Evolutionary conservation across 2,888 invertebrate genomes (phyloP), one percentile per base, ranked within the genome.

Genomic region (Eudemis profundana): DNA sequence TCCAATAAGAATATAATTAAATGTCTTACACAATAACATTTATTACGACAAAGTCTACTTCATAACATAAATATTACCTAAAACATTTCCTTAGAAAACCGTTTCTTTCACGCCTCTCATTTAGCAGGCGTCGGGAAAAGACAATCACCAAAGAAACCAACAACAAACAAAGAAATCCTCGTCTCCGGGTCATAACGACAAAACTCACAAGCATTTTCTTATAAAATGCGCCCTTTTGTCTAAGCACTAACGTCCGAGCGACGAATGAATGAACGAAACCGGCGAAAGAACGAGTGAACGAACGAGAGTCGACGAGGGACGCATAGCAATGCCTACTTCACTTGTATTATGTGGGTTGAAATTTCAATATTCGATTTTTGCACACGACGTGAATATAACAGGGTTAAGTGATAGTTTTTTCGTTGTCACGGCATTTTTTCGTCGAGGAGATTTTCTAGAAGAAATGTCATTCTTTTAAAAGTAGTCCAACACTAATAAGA

Each of bases 341-440:
- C 51, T n/a, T 60, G 65, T 27, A 40, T 60, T 53, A 53, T 65
- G 50, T 47, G 59, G 46, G 27, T 46, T 47, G 38, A 40, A 47
- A 53, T 60, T 53, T 60, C 53, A 65, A 65, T 65, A 65, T 60
- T 60, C 46, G 51, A 65, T 47, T 40, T 46, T 60, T 59, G 19
- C 46, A 65, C 65, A 53, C 21, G 59, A 59, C 5, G 19, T 59
- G 64, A 59, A 59, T 59, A 57, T 63, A 63, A 36, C 50, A 40
- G 42, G 36, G 14, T 15, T 17, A 12, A 12, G 15, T 21, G n/a
- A 38, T 15, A 15, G 23, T 38, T 38, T 21, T 38, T 38, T 2
- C 4, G 10, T 4, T 46, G n/a, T n/a, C 19, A 4, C n/a, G 5
- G 21, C n/a, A n/a, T 44, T 19, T 19, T 17, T n/a, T n/a, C n/a